A percentile compares a stretch with the other conserved stretches of the same genome.
phyloP scores from a whole-genome alignment of 1,140 invertebrate genomes.

The Temnothorax curvispinosus region DNA sequence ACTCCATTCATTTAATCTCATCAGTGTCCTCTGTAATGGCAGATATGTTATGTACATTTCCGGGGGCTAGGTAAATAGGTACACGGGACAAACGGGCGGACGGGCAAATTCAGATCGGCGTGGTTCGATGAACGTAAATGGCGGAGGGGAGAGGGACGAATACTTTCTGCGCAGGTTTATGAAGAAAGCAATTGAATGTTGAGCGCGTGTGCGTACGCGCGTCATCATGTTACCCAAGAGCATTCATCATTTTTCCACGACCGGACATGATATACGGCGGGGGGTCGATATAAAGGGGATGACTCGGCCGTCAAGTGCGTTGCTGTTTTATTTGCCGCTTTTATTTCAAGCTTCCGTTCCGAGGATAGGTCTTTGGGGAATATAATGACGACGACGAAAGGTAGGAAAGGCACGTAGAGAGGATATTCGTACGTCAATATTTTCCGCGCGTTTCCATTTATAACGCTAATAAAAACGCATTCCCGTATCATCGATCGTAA shows the following conservation, averaged over 20 bases:
- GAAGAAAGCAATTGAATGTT: slow-evolving; percentile 51
- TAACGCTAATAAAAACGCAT: not conserved
- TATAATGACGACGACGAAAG: not conserved
- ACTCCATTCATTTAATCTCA: slow-evolving; percentile 33
- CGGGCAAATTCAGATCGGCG: slow-evolving; percentile 15
- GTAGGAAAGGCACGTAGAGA: not conserved
- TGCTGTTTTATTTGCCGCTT: slow-evolving; percentile 49
- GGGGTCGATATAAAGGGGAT: slow-evolving; percentile 38
- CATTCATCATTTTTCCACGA: slow-evolving; percentile 52
- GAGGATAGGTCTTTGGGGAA: slow-evolving; percentile 26
- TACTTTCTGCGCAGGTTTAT: slow-evolving; percentile 40
- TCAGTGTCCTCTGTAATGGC: slow-evolving; percentile 25
- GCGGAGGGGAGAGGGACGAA: not conserved
- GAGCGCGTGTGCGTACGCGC: slow-evolving; percentile 5
- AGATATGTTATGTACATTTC: slow-evolving; percentile 16
- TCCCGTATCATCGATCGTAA: not conserved
- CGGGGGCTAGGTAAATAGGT: slow-evolving; percentile 28
- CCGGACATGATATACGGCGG: slow-evolving; percentile 27
- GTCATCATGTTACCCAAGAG: slow-evolving; percentile 34
- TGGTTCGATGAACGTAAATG: slow-evolving; percentile 40
- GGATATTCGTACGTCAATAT: slow-evolving; percentile 7
- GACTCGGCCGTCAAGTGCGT: slow-evolving; percentile 45
- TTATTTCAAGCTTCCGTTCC: slow-evolving; percentile 38
- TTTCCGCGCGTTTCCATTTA: not conserved
- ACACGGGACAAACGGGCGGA: slow-evolving; percentile 11